Base-by-base conservation (phyloP, 2,797 vertebrate species). In the Semotilus atromaculatus region DNA sequence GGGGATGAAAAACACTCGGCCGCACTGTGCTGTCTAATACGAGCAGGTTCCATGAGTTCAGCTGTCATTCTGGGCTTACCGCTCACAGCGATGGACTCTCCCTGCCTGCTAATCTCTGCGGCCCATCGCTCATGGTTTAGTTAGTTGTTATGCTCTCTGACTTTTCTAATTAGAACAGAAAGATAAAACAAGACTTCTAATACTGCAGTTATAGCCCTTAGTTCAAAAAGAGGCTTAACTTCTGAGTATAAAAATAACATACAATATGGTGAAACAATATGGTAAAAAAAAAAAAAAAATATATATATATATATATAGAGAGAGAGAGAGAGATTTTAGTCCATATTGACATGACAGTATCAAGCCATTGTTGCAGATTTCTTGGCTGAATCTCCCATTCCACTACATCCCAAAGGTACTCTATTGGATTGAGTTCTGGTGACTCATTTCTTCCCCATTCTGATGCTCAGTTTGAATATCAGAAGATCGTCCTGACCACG, bases 1-100 rank as follows among this genome's bases (percentile, higher is more conserved):
- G 81, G 76, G 71, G 80, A 87, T 64, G 89, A 86, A 45, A 86
- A 84, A 89, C 88, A 84, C 86, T 74, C 31, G 19, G 82, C 7
- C 40, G 73, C 36, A 5, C 26, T 81, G 70, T 72, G 43, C 51
- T 74, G 67, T 83, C 68, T 86, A 68, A 43, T 83, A 71, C 67
- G 74, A 82, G 75, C 77, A 84, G 75, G 71, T 82, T 83, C 53
- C 72, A 76, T 80, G 82, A 89, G 85, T 81, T 84, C 81, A 86
- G 48, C 84, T 88, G 90, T 89, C 87, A 87, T 83, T 71, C 29
- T 48, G 26, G 16, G 68, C 72, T 72, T 80, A 81, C 45, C 75
- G 62, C 87, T 77, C 60, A 45, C 55, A 48, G 83, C 19, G 79
- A 90, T 75, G 78, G 68, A 45, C 80, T 73, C 84, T 71, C 38